Evolutionary conservation across 2,888 invertebrate genomes (phyloP).

Genomic region (Harmothoe impar): DNA sequence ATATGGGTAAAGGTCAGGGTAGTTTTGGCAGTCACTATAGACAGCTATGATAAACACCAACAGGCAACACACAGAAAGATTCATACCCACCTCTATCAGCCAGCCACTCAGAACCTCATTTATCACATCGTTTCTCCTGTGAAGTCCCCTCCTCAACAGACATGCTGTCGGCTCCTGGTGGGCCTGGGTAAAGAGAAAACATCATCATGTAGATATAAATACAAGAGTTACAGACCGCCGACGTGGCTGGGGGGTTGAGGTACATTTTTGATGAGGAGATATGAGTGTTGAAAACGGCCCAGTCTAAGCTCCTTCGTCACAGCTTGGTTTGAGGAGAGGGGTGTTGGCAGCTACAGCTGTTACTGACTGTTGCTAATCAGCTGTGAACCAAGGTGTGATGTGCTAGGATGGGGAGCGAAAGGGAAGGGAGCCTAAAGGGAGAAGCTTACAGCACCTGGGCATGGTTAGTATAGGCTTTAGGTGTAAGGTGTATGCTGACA

Average conservation of each 20-base stretch:
- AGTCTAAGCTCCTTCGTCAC: background rate
- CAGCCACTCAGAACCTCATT: background rate
- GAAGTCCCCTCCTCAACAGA: background rate
- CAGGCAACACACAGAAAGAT: background rate
- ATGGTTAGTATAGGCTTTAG: no score
- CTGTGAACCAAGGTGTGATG: constrained; percentile 33
- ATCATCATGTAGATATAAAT: constrained; percentile 11
- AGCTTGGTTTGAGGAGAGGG: background rate
- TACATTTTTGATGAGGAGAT: constrained; percentile 23
- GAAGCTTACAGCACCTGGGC: no score
- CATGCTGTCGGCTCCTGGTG: constrained; percentile 3
- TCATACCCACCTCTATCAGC: background rate
- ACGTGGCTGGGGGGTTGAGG: background rate
- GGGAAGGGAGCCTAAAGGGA: no score
- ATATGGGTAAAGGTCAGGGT: background rate
- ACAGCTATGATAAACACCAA: background rate
- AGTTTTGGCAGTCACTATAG: background rate
- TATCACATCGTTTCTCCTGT: constrained; percentile 1
- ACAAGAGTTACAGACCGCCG: background rate
- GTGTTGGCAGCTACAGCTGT: constrained; percentile 19
- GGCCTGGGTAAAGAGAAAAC: constrained; percentile 23
- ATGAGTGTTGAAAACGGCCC: background rate
- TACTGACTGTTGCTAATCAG: constrained; percentile 13
- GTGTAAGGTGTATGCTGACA: no score
- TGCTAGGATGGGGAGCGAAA: no score